Base-by-base conservation (phyloP, 2,888 invertebrate genomes). In the Rapana venosa region DNA sequence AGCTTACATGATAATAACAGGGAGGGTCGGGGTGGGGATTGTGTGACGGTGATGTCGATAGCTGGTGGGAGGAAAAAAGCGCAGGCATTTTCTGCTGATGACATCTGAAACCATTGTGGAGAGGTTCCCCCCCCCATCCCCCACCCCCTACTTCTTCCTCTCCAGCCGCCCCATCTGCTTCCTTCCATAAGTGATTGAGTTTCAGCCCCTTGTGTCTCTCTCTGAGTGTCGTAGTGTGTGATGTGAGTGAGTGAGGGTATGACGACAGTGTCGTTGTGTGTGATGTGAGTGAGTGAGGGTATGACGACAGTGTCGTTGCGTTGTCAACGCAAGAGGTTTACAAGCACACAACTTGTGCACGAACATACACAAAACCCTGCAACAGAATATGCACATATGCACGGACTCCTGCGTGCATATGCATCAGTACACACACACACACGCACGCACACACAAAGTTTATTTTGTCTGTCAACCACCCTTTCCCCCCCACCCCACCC, bases 1-100 rank as follows among this genome's bases (percentile, higher is more conserved):
- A 79, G 87, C 74, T 77, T 77, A 88, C 77, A 56, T 56, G 58
- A 61, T 36, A 88, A 88, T 88, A 47, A 88, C 26, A 32, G 87
- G 88, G 56, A 22, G 30, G 85, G 85, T 58, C 26, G 36, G 26
- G 5, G 47, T 83, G 83, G 83, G 36, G 17, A 8, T 61, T n/a
- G 77, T 32, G 77, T 79, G 77, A 79, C 77, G 0, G 77, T 15
- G 15, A 79, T 79, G 77, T 79, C 77, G 26, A 79, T 32, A 32
- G 35, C 4, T 32, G 32, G 13, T 1, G 11, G 79, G 79, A 11
- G 81, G 11, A 26, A 13, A n/a, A 47, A 47, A 26, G 47, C 83
- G 83, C 36, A 26, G 83, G n/a, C 85, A 85, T 32, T 66, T 61
- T 58, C 17, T 58, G 84, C 84, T 66, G 86, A 86, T 86, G 86